Conservation (phyloP, 2,888 invertebrate species). For the Beris morrisii region DNA sequence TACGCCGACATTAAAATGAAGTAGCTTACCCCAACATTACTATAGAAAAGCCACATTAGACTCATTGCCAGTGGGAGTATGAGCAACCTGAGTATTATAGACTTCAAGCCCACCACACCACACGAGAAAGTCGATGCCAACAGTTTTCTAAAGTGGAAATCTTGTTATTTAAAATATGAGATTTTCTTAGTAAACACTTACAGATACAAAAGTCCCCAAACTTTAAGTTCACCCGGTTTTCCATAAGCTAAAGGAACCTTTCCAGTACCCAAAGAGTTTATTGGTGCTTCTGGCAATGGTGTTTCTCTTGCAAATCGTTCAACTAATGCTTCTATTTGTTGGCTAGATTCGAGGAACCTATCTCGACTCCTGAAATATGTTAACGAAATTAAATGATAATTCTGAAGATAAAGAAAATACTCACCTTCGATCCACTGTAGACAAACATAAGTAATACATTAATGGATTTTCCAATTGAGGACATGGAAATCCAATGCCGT, state of each 20-base stretch:
- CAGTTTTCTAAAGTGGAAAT: slow-evolving; percentile 63
- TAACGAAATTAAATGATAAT: background rate
- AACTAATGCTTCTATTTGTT: slow-evolving; percentile 87
- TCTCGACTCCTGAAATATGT: slow-evolving; percentile 67
- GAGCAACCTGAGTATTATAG: slow-evolving; percentile 74
- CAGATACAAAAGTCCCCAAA: slow-evolving; percentile 71
- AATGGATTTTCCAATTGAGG: slow-evolving; percentile 95
- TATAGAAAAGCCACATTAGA: slow-evolving; percentile 79
- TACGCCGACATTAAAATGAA: no score
- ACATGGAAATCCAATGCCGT: slow-evolving; percentile 93
- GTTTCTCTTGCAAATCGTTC: slow-evolving; percentile 90
- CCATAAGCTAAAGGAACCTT: slow-evolving; percentile 77
- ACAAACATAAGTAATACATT: slow-evolving; percentile 85
- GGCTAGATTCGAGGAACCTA: slow-evolving; percentile 89
- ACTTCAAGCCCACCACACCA: slow-evolving; percentile 72
- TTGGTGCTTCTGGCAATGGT: slow-evolving; percentile 63
- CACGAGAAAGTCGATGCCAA: slow-evolving; percentile 78
- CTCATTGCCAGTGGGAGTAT: slow-evolving; percentile 75
- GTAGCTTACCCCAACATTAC: slow-evolving; percentile 51
- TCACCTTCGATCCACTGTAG: slow-evolving; percentile 63
- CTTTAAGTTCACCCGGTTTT: slow-evolving; percentile 68
- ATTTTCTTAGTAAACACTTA: slow-evolving; percentile 51
- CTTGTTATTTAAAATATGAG: no score
- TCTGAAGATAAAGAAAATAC: background rate
- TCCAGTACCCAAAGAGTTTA: slow-evolving; percentile 62